Conservation (phyloP, 2,888 invertebrate species). For the Neria commutata region DNA sequence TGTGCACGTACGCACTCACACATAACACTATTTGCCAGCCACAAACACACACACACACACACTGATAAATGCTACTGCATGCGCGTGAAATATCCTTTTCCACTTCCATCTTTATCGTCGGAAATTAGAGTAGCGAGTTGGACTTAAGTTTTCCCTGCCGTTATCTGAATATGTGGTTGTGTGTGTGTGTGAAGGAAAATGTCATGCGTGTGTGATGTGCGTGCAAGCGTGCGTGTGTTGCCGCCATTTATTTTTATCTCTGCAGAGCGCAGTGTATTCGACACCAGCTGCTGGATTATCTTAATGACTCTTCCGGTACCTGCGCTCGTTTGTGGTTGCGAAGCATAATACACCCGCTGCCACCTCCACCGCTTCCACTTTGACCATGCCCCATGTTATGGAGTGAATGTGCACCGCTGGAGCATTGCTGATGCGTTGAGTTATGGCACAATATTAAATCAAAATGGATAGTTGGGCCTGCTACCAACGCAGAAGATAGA, state of each 20-base stretch:
- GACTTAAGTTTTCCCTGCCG: neutral
- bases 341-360: no score
- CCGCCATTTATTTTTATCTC: constrained; percentile 2
- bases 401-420: no score
- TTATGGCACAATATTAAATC: no score
- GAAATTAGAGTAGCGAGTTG: neutral
- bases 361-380: no score
- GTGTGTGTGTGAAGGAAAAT: neutral
- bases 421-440: no score
- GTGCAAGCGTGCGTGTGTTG: neutral
- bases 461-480: no score
- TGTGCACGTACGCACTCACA: neutral
- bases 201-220: neutral
- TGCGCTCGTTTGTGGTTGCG: no score
- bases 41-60: neutral
- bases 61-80: neutral
- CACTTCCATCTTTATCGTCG: neutral
- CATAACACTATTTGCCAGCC: no score
- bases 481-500: no score
- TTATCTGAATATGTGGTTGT: neutral
- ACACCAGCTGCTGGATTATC: constrained; percentile 16
- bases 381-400: no score
- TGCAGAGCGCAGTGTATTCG: neutral
- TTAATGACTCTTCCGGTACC: constrained; percentile 9
- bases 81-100: neutral